These are phyloP conservation scores for Ischnura elegans DNA, from an alignment of 2,888 invertebrate genomes.

Conservation along the genomic window DNA sequence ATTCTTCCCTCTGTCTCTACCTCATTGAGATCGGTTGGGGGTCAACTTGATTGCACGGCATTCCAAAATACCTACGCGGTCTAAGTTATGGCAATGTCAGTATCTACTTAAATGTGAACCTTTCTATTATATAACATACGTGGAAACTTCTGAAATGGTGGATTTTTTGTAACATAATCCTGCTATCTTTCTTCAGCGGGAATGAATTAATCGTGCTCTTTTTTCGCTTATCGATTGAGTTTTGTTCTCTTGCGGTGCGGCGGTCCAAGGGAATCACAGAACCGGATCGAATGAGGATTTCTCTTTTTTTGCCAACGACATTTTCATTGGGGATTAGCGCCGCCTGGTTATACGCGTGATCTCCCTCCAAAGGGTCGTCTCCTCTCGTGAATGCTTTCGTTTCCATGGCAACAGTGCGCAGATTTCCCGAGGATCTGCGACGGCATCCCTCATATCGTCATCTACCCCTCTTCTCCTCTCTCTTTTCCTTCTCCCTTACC, in stretches of 20 bases:
- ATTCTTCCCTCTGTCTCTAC: too few species aligned
- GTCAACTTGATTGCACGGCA: too few species aligned
- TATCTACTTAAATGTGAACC: too few species aligned
- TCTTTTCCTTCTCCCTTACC: background rate
- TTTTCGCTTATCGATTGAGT: background rate
- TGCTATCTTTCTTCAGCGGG: too few species aligned
- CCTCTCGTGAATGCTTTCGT: slow-evolving; percentile 36
- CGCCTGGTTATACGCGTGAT: background rate
- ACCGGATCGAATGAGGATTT: background rate
- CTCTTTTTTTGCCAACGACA: background rate
- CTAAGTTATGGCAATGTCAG: too few species aligned
- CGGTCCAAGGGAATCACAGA: background rate
- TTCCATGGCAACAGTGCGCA: background rate
- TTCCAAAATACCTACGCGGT: too few species aligned
- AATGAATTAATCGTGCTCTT: background rate
- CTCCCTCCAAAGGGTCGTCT: background rate
- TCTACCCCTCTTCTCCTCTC: background rate
- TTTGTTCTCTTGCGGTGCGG: background rate
- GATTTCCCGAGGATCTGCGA: background rate
- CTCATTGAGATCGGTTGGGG: too few species aligned
- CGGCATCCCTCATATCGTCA: background rate
- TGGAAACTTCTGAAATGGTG: too few species aligned
- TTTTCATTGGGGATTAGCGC: background rate
- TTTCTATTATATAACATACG: too few species aligned
- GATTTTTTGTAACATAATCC: too few species aligned